Base-by-base conservation (phyloP, 2,888 invertebrate species). In the Eupithecia pulchellata region DNA sequence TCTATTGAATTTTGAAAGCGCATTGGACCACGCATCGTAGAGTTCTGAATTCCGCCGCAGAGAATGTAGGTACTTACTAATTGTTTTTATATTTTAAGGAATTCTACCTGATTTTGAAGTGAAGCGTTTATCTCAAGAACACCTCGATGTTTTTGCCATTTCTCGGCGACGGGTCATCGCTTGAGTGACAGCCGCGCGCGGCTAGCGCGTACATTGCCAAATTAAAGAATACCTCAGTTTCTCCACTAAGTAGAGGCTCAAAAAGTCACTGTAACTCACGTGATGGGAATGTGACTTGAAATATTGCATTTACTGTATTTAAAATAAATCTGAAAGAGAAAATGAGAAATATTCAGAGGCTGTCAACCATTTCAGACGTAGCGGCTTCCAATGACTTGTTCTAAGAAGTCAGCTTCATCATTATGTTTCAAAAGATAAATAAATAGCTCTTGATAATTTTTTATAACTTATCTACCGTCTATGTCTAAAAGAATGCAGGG, bases 201-300 rank as follows among this genome's bases (percentile, higher is more conserved):
- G 84, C 77, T 79, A 81, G 25, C 42, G 73, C 67, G 68, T 64
- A 83, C 82, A 82, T 83, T 85, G 86, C 89, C 89, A 90, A 91
- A 90, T 90, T 89, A 90, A 89, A 88, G 82, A 87, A 87, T 87
- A 81, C 84, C 82, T 82, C 66, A 58, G 57, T 61, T 58, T 81
- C 84, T 17, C 61, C 81, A 81, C 84, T 82, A 86, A 86, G 86
- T 86, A 89, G 86, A 84, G 81, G 77, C 84, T 83, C 83, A 80
- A 82, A 82, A 81, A 77, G 79, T 80, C 73, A 75, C 81, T 73
- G 79, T 82, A 81, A 83, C 81, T 86, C 78, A 85, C 80, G 82
- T 82, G 83, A 80, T 76, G 79, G 77, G 77, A 83, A 81, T 80
- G 75, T 71, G 79, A 80, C 84, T 84, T 85, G 82, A 82, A 81